These are phyloP conservation scores for Carassius carassius DNA, from an alignment of 2,113 vertebrate species.

Conservation along the genomic window DNA sequence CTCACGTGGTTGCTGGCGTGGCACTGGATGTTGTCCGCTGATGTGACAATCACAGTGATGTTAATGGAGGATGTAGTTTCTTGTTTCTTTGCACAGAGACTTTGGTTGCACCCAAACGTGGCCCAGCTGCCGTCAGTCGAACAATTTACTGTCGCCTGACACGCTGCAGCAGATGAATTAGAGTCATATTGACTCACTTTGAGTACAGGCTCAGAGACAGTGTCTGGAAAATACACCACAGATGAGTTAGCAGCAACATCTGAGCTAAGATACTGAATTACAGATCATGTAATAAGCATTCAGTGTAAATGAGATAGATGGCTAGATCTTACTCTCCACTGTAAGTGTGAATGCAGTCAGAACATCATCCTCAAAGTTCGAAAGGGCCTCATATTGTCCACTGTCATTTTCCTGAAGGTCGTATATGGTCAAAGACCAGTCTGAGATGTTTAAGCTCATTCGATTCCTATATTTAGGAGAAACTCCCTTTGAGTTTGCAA, in stretches of 20 bases:
- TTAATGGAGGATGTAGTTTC: conserved; percentile 31
- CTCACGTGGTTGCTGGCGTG: conserved; percentile 62
- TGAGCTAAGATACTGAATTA: neutral
- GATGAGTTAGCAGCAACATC: neutral
- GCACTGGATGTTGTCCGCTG: conserved; percentile 36
- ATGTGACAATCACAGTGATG: conserved; percentile 51
- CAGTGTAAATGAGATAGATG: neutral
- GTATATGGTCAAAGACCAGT: too few relatives aligned
- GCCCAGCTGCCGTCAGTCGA: conserved; percentile 49
- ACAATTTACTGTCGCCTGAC: conserved; percentile 64
- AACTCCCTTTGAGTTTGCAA: neutral
- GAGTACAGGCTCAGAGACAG: conserved; percentile 54
- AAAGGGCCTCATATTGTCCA: conserved; percentile 41
- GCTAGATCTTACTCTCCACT: conserved; percentile 60
- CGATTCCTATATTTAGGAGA: rapidly evolving
- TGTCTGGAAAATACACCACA: conserved; percentile 15
- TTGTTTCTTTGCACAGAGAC: conserved; percentile 9
- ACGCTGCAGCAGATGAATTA: conserved; percentile 51
- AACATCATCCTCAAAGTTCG: rapidly evolving
- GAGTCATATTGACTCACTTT: rapidly evolving
- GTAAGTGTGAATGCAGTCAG: neutral
- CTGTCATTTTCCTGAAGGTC: conserved; percentile 22
- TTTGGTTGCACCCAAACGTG: conserved; percentile 41
- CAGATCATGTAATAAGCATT: too few relatives aligned
- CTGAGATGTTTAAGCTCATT: neutral